Conservation (phyloP, 1,140 invertebrate genomes). For the Hyphantria cunea region DNA sequence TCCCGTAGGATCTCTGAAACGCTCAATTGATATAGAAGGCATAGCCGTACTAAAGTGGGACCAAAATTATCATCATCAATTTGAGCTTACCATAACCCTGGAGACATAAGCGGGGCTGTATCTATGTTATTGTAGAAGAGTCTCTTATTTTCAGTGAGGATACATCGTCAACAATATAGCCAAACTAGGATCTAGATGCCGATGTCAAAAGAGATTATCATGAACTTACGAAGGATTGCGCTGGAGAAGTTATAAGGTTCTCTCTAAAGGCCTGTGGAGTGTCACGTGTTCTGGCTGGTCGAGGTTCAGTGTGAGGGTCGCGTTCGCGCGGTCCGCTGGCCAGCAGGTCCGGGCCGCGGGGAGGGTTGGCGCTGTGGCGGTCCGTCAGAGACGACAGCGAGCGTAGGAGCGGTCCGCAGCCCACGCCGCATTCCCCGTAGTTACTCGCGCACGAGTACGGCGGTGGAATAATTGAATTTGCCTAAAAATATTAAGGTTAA, state of each 20-base stretch:
- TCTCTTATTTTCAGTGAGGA: no score
- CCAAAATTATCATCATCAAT: no score
- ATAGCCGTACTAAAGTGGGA: no score
- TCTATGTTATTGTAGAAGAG: no score
- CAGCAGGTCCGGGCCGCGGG: constrained; percentile 15
- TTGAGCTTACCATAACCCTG: no score
- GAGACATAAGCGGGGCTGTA: no score
- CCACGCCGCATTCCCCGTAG: constrained; percentile 84
- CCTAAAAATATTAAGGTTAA: constrained; percentile 60
- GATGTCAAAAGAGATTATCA: no score
- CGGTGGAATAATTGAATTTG: constrained; percentile 89
- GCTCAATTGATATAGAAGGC: no score
- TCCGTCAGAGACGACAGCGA: constrained; percentile 70
- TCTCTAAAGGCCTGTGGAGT: constrained; percentile 53
- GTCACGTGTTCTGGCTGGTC: constrained; percentile 20
- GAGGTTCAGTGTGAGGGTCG: constrained; percentile 12
- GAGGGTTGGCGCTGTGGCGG: constrained; percentile 36
- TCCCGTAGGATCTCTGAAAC: no score
- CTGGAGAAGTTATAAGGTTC: constrained; percentile 60
- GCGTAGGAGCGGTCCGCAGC: constrained; percentile 65
- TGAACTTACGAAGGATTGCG: constrained; percentile 45
- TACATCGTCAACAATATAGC: no score
- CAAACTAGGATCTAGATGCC: no score
- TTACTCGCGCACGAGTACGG: constrained; percentile 90
- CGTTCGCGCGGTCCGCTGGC: neutral